Base-by-base conservation (phyloP, 2,888 invertebrate species). In the Lysandra coridon region DNA sequence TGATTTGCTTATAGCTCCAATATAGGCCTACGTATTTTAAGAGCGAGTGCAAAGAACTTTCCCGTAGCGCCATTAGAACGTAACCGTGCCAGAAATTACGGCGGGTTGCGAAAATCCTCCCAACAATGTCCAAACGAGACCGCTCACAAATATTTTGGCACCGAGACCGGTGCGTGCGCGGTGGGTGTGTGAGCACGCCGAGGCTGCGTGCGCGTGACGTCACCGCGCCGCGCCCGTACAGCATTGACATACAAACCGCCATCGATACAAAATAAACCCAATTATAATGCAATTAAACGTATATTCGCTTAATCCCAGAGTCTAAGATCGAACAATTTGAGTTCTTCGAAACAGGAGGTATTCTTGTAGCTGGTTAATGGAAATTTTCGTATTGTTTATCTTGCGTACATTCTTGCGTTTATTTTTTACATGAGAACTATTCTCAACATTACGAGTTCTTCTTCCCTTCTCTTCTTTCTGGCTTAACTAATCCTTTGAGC, bases 141-240 rank as follows among this genome's bases (percentile, higher is more conserved):
- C 76, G 76, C 76, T 33, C 40, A 44, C 76, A 44, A 78, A 77
- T 77, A 75, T 57, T 79, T 79, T 80, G 79, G 81, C 80, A 80
- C 49, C 80, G 77, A 78, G 62, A 76, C 64, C 80, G 17, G 82
- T 75, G 80, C 77, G 80, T 79, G 79, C 40, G 60, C 82, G 80
- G 83, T 83, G 84, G 83, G 83, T 83, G 83, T 83, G 84, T 81
- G 78, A 69, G 80, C 86, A 87, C 88, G 87, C 85, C 83, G 81
- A n/a, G 81, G 78, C 80, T 83, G 87, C 87, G 87, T 87, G 88
- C 83, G 78, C 85, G 84, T 85, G 85, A 84, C 86, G 87, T 86
- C 87, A 85, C 80, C 85, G 83, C 85, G 83, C 85, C 83, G 84
- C 84, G 84, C 85, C 84, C 82, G 86, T 83, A 81, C 83, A 85